These are phyloP conservation scores for Solenopsis fugax DNA, from an alignment of 1,140 invertebrate genomes.

Conservation along the genomic window DNA sequence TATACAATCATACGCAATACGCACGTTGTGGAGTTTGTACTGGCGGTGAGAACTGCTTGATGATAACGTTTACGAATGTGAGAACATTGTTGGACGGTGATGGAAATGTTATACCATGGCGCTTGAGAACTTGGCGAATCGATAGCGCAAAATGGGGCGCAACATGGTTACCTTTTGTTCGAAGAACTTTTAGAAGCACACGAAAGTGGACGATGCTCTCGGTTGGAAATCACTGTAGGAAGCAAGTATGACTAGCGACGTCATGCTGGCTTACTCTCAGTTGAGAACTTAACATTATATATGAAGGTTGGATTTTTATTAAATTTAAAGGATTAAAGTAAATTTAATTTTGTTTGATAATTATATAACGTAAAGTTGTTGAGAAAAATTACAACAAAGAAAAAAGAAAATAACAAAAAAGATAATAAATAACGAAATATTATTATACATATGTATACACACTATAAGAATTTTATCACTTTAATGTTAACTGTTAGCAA, in stretches of 20 bases:
- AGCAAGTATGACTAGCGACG: not conserved
- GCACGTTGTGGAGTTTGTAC: constrained; percentile 3
- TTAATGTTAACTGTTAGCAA: not conserved
- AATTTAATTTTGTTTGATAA: not conserved
- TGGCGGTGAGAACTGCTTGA: constrained; percentile 6
- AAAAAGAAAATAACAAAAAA: not conserved
- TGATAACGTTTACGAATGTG: constrained; percentile 51
- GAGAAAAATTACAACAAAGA: not conserved
- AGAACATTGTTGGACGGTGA: constrained; percentile 59
- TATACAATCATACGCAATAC: not conserved
- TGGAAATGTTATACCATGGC: constrained; percentile 42
- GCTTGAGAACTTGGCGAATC: constrained; percentile 45
- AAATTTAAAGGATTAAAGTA: not conserved
- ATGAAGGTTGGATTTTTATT: not conserved
- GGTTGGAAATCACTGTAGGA: constrained; percentile 1
- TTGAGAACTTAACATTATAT: constrained; percentile 1
- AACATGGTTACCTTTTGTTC: constrained; percentile 48
- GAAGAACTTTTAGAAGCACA: constrained; percentile 46
- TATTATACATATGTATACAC: not conserved
- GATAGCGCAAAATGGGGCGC: constrained; percentile 49
- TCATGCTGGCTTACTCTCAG: not conserved
- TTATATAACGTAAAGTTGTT: not conserved
- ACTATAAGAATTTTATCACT: not conserved
- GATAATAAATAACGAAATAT: not conserved
- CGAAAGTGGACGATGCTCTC: constrained; percentile 40